A percentile compares a stretch with the other conserved stretches of the same genome.
These are phyloP conservation scores for Oceanodroma leucorhoa DNA, from an alignment of 2,797 vertebrate genomes.

Conservation along the genomic window DNA sequence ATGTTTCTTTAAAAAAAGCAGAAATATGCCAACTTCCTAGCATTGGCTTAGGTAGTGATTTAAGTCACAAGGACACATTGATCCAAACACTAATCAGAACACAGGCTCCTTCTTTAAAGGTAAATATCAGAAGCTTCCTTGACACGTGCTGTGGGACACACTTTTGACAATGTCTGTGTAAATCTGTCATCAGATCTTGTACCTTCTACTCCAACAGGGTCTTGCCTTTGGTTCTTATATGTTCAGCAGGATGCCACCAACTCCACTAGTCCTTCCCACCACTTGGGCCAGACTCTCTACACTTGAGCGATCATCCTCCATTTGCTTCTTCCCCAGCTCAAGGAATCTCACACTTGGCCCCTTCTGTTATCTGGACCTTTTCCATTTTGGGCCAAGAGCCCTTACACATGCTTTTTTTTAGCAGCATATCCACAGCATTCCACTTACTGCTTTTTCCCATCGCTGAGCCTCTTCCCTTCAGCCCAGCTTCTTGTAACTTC, in stretches of 20 bases:
- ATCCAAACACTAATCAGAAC: neutral
- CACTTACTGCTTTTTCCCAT: neutral
- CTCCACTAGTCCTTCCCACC: neutral
- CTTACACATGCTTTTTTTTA: neutral
- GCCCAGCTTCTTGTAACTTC: neutral
- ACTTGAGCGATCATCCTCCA: neutral
- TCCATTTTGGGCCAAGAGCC: neutral
- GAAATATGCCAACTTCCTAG: neutral
- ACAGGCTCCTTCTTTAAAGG: neutral
- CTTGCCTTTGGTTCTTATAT: neutral
- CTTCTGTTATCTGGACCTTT: neutral
- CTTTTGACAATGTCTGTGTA: neutral
- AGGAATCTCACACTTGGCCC: neutral
- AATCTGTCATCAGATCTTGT: neutral
- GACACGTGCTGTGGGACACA: neutral
- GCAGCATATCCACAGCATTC: neutral
- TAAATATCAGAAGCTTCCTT: neutral
- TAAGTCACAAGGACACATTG: neutral
- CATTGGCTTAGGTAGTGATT: neutral
- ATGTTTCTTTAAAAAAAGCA: neutral
- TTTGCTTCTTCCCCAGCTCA: neutral
- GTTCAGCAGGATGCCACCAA: neutral
- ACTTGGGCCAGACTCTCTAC: neutral
- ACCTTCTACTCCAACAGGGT: neutral
- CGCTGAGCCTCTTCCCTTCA: neutral